Conservation (phyloP, 2,888 invertebrate species). For the Operophtera brumata region DNA sequence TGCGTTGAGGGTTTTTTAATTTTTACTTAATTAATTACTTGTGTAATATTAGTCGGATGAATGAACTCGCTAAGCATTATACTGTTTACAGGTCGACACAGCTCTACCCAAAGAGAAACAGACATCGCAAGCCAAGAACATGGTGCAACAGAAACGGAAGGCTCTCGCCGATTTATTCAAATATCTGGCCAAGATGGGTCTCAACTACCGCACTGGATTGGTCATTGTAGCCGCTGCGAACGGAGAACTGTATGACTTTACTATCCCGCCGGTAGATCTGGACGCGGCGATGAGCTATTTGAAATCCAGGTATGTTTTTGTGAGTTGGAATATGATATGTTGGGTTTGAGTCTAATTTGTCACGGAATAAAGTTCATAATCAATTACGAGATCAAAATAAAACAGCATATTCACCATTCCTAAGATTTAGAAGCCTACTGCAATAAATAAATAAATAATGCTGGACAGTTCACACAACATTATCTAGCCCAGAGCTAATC, state of each 20-base stretch:
- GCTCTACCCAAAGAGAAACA: constrained; percentile 85
- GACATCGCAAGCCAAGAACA: constrained; percentile 88
- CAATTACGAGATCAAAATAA: too few relatives aligned
- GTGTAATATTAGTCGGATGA: too few relatives aligned
- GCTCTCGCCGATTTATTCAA: constrained; percentile 93
- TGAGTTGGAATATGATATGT: background rate
- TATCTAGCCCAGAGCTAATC: too few relatives aligned
- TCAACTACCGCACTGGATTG: constrained; percentile 91
- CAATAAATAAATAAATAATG: too few relatives aligned
- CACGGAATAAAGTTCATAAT: too few relatives aligned
- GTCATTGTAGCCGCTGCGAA: constrained; percentile 77
- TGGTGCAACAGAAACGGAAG: constrained; percentile 91
- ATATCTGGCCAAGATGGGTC: constrained; percentile 85
- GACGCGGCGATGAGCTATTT: constrained; percentile 79
- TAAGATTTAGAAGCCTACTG: too few relatives aligned
- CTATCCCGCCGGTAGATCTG: constrained; percentile 86
- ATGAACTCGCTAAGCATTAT: too few relatives aligned
- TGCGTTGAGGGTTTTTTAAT: too few relatives aligned
- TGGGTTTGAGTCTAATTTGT: too few relatives aligned
- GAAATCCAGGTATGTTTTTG: constrained; percentile 63
- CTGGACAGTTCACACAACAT: too few relatives aligned
- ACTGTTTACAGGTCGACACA: constrained; percentile 71
- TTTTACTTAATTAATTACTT: too few relatives aligned
- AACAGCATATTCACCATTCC: too few relatives aligned
- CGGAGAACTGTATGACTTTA: constrained; percentile 81